Base-by-base conservation (phyloP, 2,888 invertebrate species). In the Amiota communis region DNA sequence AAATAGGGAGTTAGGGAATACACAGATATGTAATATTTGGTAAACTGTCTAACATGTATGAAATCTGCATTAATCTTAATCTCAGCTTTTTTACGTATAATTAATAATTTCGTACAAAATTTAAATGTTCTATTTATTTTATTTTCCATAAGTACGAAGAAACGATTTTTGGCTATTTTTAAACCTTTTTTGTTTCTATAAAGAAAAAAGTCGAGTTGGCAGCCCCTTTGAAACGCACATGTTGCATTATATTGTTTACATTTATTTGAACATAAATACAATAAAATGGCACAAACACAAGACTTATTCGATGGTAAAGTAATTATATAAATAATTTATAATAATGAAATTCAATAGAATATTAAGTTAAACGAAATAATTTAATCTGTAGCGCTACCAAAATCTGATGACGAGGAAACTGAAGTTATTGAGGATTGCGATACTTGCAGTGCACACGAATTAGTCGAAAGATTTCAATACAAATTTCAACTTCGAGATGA, bases 401-500 rank as follows among this genome's bases (percentile, higher is more conserved):
- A 71, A 47, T 83, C 84, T 1, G 85, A 85, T 8, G 85, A 85
- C 8, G 87, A 86, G n/a, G 83, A 80, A 53, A 77, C 77, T 8
- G 83, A 36, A 36, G 36, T 85, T 13, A 80, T 84, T 17, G 79
- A 82, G 8, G 89, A 89, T 74, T 86, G 77, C 8, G 88, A 90
- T 76, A 84, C 80, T 57, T 89, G 88, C 71, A 78, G 75, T 23
- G 74, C 74, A 2, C 74, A 77, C 6, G 88, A 88, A 71, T 83
- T 90, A 46, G 79, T 79, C 2, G 76, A 76, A 2, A 67, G 76
- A 6, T 91, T 90, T 74, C 71, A 71, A 11, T 72, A 78, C 47
- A 84, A 86, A 12, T 89, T 86, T 72, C 78, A 74, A 81, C 74
- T 86, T 74, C 72, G 77, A 1, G 83, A 87, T 51, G 93, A 94